Evolutionary conservation across 2,888 invertebrate species (phyloP).

Genomic region (Tenodera sinensis): DNA sequence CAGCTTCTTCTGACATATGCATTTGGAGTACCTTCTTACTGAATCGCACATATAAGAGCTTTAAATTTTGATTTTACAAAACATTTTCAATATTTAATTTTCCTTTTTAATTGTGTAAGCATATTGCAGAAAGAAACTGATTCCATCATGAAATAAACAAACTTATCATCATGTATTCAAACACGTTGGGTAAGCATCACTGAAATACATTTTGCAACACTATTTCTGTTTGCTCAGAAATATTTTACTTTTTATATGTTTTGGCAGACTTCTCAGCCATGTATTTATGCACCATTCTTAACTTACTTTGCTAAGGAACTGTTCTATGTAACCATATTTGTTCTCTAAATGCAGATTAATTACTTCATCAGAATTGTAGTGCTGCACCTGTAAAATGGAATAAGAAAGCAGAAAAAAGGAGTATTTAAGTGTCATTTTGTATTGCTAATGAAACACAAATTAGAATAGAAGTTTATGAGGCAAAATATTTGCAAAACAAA

Average conservation of each 20-base stretch:
- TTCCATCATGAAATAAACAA: too few species aligned
- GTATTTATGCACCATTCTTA: not conserved
- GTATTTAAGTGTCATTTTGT: not conserved
- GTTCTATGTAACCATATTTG: not conserved
- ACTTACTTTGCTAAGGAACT: not conserved
- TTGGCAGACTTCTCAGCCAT: too few species aligned
- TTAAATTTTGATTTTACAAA: too few species aligned
- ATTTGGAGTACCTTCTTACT: too few species aligned
- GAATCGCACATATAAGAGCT: too few species aligned
- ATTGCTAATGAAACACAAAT: not conserved
- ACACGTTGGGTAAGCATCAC: too few species aligned
- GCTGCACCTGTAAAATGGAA: not conserved
- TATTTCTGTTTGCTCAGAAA: not conserved
- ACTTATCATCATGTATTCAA: too few species aligned
- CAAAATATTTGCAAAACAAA: not conserved
- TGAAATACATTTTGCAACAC: not conserved
- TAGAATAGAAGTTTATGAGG: not conserved
- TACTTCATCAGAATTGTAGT: not conserved
- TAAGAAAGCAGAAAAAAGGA: not conserved
- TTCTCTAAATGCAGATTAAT: not conserved
- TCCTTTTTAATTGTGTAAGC: too few species aligned
- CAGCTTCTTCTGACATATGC: too few species aligned
- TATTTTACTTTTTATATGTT: not conserved
- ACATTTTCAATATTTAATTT: too few species aligned
- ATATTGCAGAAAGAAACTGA: too few species aligned